phyloP scores from a whole-genome alignment of 1,140 invertebrate species.

The Reticulitermes speratus region DNA sequence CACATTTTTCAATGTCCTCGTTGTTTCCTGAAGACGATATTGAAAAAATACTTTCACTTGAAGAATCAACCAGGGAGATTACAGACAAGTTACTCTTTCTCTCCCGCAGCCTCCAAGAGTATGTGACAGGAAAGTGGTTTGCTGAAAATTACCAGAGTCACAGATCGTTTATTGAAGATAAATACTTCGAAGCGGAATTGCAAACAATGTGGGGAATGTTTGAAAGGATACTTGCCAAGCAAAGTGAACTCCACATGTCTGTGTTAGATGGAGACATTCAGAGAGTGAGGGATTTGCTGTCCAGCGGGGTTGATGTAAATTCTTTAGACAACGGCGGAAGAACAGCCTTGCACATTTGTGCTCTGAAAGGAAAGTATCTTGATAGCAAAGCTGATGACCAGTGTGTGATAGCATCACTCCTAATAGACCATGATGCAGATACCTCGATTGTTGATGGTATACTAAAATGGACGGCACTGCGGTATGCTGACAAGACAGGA shows the following conservation, averaged over 20 bases:
- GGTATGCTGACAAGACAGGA: slow-evolving; percentile 12
- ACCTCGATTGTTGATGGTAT: neutral
- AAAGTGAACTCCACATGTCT: neutral
- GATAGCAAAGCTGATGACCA: neutral
- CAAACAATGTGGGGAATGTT: slow-evolving; percentile 1
- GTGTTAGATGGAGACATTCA: neutral
- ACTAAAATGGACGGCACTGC: neutral
- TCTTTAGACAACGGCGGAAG: slow-evolving; percentile 20
- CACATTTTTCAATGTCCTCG: neutral
- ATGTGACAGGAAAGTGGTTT: neutral
- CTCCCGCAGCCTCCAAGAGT: neutral
- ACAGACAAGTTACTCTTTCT: neutral
- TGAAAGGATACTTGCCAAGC: slow-evolving; percentile 19
- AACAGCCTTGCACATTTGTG: slow-evolving; percentile 28
- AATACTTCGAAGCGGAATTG: neutral
- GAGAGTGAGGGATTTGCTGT: neutral
- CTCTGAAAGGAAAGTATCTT: neutral
- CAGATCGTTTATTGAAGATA: neutral
- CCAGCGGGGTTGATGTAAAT: slow-evolving; percentile 3
- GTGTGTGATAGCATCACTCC: neutral
- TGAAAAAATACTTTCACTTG: neutral
- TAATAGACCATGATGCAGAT: slow-evolving; percentile 1
- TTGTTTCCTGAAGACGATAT: neutral
- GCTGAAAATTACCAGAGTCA: neutral
- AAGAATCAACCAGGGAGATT: neutral